A percentile compares a stretch with the other conserved stretches of the same genome.
These are phyloP conservation scores for Genyomyrus donnyi DNA, from an alignment of 2,113 vertebrate species.

Conservation along the genomic window DNA sequence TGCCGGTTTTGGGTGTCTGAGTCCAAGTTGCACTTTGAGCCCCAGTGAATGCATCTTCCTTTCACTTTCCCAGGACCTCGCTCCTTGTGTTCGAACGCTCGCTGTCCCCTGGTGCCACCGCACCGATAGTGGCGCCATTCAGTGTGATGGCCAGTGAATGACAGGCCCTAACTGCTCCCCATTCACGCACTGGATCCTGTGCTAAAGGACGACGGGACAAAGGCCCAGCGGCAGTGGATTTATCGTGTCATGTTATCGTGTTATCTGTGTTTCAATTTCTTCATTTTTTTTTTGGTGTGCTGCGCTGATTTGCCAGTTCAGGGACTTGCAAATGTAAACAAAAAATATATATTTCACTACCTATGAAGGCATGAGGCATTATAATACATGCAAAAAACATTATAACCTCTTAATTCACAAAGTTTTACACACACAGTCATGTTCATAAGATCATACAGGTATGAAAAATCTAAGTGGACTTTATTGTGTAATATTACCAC, in stretches of 20 bases:
- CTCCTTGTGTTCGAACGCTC: slow-evolving; percentile 10
- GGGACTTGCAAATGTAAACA: neutral
- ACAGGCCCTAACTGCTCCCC: slow-evolving; percentile 6
- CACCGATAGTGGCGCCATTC: neutral
- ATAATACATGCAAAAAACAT: neutral
- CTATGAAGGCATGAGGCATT: neutral
- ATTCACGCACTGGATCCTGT: neutral
- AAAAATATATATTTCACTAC: neutral
- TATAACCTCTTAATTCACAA: neutral
- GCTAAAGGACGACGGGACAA: neutral
- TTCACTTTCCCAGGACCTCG: slow-evolving; percentile 22
- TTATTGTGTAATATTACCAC: neutral
- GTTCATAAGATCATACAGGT: neutral
- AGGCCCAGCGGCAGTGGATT: neutral
- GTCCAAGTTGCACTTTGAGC: slow-evolving; percentile 25
- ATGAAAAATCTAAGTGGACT: neutral
- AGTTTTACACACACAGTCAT: neutral
- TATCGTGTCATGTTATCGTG: neutral
- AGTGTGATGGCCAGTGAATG: neutral
- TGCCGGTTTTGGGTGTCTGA: slow-evolving; percentile 21
- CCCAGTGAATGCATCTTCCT: slow-evolving; percentile 14
- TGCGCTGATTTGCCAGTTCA: neutral
- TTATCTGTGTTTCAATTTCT: slow-evolving; percentile 1
- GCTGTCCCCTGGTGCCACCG: neutral
- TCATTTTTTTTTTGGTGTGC: neutral